phyloP scores from a whole-genome alignment of 2,113 vertebrate genomes.

The Ammospiza nelsoni region DNA sequence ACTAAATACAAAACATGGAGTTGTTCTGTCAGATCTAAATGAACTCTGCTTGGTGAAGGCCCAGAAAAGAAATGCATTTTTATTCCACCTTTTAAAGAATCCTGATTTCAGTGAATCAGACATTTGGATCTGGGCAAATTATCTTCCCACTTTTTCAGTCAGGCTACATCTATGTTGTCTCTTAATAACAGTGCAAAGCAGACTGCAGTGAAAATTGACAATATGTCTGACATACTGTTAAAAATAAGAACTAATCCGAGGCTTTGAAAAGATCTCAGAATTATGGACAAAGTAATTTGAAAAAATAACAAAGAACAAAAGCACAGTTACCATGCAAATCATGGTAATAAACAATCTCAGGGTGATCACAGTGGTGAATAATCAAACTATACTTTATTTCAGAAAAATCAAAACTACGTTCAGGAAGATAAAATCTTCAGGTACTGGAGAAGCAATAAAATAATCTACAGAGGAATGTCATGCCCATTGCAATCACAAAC shows the following conservation, averaged over 20 bases:
- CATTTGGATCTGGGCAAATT: neutral
- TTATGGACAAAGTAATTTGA: neutral
- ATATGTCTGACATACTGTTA: neutral
- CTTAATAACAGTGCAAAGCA: neutral
- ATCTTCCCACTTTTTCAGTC: neutral
- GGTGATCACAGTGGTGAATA: constrained; percentile 40
- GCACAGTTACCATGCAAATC: neutral
- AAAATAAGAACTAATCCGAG: neutral
- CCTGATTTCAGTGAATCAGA: neutral
- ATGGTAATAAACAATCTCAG: neutral
- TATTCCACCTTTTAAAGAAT: neutral
- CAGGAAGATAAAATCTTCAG: constrained; percentile 53
- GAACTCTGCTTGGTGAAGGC: neutral
- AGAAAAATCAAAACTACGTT: constrained; percentile 61
- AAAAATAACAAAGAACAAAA: neutral
- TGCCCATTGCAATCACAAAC: constrained; percentile 54
- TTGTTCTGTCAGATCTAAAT: neutral
- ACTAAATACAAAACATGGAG: neutral
- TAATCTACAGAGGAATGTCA: constrained; percentile 62
- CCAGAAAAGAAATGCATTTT: neutral
- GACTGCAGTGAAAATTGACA: neutral
- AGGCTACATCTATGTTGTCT: neutral
- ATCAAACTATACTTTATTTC: constrained; percentile 76
- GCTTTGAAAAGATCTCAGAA: neutral
- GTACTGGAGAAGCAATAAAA: constrained; percentile 69